phyloP scores from a whole-genome alignment of 2,113 vertebrate genomes.

The Phylloscopus trochiloides region DNA sequence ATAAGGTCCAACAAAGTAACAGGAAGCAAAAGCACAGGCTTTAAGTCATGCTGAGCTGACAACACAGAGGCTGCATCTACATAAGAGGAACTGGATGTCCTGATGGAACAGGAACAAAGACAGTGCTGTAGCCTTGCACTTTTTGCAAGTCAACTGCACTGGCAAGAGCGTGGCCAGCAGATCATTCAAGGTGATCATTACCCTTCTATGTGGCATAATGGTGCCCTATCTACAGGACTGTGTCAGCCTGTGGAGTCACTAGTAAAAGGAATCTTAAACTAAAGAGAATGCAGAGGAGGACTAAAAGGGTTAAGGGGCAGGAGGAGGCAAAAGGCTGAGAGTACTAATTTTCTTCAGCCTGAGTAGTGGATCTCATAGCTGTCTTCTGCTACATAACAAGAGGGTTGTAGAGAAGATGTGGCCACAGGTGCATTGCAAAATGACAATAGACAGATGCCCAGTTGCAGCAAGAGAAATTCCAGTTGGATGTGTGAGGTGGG shows the following conservation, averaged over 20 bases:
- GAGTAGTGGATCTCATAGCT: background rate
- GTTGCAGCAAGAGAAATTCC: background rate
- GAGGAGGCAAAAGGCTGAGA: background rate
- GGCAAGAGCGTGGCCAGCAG: background rate
- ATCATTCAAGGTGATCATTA: background rate
- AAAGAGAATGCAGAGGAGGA: background rate
- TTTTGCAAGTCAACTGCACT: background rate
- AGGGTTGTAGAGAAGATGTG: background rate
- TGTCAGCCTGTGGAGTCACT: background rate
- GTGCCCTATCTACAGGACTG: background rate
- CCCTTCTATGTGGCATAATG: fast-evolving
- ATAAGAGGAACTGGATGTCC: background rate
- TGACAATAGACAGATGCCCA: background rate
- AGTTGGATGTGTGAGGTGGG: background rate
- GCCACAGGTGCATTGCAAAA: background rate
- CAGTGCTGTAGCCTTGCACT: background rate
- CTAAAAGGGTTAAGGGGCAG: background rate
- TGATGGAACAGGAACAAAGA: background rate
- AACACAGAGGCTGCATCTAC: background rate
- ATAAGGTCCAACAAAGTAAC: background rate
- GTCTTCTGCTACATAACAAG: background rate
- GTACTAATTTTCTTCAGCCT: background rate
- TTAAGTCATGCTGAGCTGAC: background rate
- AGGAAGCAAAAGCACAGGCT: background rate
- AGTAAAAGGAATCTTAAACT: background rate